Base-by-base conservation (phyloP, 1,140 invertebrate species). In the Cyphomyrmex costatus region DNA sequence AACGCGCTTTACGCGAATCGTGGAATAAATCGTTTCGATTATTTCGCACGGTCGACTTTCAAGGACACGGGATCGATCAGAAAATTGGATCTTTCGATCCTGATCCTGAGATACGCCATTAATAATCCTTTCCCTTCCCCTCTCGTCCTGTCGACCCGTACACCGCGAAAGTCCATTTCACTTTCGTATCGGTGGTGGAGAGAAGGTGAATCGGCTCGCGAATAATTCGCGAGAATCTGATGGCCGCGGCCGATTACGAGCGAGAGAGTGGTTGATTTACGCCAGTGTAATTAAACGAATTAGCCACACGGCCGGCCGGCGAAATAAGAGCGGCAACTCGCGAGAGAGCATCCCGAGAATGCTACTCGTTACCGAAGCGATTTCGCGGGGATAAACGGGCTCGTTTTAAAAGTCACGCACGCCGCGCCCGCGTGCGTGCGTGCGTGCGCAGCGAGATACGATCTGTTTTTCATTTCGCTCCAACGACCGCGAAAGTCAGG, bases 271-370 rank as follows among this genome's bases (percentile, higher is more conserved):
- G 68, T 68, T 83, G 79, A 83, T 83, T 83, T 83, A 83, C 68
- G 79, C 53, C 68, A 68, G 68, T 83, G 68, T 60, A 83, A 83
- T 83, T 83, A 83, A 83, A 83, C 68, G 68, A 74, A 83, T 83
- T 83, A 83, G 79, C 68, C 56, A 83, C 79, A 82, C 27, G 36
- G n/a, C 56, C 79, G 36, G 66, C 79, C 21, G 68, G 68, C 79
- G 79, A 83, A 83, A 83, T 56, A 61, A 83, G 79, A 83, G 53
- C 79, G 78, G 56, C 21, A 21, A 30, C 58, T 21, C 65, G 33
- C 78, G 65, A 46, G 51, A 46, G 66, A 82, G 36, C 66, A 82
- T 60, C 51, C n/a, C 33, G 79, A 19, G 79, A 82, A 82, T 82
- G 79, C n/a, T 68, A 66, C 77, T 79, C 61, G 77, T 73, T 82